A percentile compares a stretch with the other conserved stretches of the same genome.
Conservation (phyloP, 2,797 vertebrate genomes). For the Borostomias antarcticus region DNA sequence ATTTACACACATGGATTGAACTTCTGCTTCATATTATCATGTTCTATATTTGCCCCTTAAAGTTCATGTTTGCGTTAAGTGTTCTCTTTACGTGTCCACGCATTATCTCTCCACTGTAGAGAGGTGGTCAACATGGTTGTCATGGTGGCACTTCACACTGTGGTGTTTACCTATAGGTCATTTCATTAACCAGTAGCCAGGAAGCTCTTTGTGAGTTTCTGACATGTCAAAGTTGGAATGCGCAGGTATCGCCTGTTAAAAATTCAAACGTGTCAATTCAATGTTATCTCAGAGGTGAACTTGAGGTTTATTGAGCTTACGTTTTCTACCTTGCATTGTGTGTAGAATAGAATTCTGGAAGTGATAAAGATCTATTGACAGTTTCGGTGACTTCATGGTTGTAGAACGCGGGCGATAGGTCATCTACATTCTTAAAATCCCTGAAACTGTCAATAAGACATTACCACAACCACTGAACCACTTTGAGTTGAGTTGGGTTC, state of each 20-base stretch:
- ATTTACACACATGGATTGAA: background rate
- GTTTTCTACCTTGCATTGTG: too few species aligned
- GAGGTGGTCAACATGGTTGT: background rate
- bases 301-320: background rate
- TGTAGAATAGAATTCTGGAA: too few species aligned
- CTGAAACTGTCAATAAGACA: too few species aligned
- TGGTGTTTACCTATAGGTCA: background rate
- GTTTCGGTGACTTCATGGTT: too few species aligned
- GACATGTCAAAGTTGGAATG: background rate
- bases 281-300: constrained; percentile 3
- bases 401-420: too few species aligned
- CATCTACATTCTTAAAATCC: too few species aligned
- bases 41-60: constrained; percentile 34
- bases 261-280: constrained; percentile 3
- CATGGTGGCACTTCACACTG: background rate
- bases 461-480: too few species aligned
- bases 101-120: constrained; percentile 31
- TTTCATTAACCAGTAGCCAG: background rate
- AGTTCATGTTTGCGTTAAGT: constrained; percentile 17
- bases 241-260: background rate
- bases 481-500: too few species aligned
- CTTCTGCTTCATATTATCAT: constrained; percentile 9
- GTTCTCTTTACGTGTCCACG: background rate
- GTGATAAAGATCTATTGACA: too few species aligned
- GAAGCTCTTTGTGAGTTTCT: background rate